phyloP scores from a whole-genome alignment of 1,140 invertebrate genomes.

The Drosophila santomea region DNA sequence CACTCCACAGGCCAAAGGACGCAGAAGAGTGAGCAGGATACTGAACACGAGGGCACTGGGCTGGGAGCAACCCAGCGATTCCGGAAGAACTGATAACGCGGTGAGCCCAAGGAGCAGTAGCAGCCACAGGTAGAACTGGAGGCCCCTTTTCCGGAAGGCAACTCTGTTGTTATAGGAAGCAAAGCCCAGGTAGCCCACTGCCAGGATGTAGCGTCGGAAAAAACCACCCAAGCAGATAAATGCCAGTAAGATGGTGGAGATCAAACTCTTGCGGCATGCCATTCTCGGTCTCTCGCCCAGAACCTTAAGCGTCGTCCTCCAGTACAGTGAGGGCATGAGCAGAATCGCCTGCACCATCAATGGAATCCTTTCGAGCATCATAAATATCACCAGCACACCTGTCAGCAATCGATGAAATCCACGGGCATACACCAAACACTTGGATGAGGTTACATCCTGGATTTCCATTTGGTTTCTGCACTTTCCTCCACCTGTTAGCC shows the following conservation, averaged over 20 bases:
- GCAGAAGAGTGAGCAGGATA: conserved; percentile 29
- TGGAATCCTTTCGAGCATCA: conserved; percentile 40
- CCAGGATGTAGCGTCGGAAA: conserved; percentile 12
- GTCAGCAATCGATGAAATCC: background rate
- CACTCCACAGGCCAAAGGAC: conserved; percentile 17
- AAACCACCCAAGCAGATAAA: conserved; percentile 39
- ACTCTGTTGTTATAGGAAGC: conserved; percentile 24
- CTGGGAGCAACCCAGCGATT: conserved; percentile 41
- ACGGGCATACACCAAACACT: background rate
- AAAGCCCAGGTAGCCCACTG: conserved; percentile 41
- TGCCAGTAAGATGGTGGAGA: background rate
- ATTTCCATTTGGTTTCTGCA: background rate
- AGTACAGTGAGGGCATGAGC: conserved; percentile 38
- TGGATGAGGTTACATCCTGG: background rate
- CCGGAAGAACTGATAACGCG: conserved; percentile 18
- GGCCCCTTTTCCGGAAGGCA: background rate
- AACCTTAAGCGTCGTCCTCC: conserved; percentile 8
- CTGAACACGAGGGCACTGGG: conserved; percentile 23
- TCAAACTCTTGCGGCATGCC: background rate
- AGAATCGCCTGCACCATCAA: conserved; percentile 10
- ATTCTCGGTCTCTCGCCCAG: background rate
- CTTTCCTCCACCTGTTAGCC: background rate
- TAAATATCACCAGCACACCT: conserved; percentile 8
- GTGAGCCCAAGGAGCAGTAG: conserved; percentile 23
- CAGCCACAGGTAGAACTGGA: conserved; percentile 32